Conservation (phyloP, 2,113 vertebrate genomes). For the Rhinolophus sinicus region DNA sequence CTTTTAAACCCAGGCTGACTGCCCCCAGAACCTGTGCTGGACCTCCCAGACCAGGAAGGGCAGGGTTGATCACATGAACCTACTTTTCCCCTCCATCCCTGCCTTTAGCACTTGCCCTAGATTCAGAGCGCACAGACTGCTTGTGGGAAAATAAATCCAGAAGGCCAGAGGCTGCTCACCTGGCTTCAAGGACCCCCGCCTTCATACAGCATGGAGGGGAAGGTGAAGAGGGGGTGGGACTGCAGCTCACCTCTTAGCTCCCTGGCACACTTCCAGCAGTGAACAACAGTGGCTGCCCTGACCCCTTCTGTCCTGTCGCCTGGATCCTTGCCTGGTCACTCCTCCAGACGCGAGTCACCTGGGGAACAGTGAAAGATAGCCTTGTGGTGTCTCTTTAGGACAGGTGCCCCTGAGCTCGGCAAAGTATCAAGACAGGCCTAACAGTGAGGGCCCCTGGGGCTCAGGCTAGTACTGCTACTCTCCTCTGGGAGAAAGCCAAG, state of each 20-base stretch:
- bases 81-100: not conserved
- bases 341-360: not conserved
- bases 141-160: slow-evolving; percentile 32
- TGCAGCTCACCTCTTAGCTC: slow-evolving; percentile 17
- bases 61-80: not conserved
- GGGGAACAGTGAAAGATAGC: slow-evolving; percentile 61
- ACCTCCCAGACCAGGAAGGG: not conserved
- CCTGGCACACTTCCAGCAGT: not conserved
- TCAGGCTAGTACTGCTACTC: not conserved
- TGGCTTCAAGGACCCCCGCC: not conserved
- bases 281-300: slow-evolving; percentile 39
- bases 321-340: slow-evolving; percentile 67
- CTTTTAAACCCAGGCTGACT: not conserved
- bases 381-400: slow-evolving; percentile 66
- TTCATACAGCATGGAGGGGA: not conserved
- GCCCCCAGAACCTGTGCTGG: not conserved
- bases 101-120: slow-evolving; percentile 23
- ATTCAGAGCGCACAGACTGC: not conserved
- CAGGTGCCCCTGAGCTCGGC: slow-evolving; percentile 16
- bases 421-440: not conserved
- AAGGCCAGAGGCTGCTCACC: not conserved
- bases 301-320: slow-evolving; percentile 35
- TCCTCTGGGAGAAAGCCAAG: slow-evolving; percentile 30
- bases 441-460: not conserved
- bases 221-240: not conserved